Percentiles rank a stretch among this genome's conserved stretches.
Conservation (phyloP, 2,797 vertebrate species). For the Coregonus sp. region DNA sequence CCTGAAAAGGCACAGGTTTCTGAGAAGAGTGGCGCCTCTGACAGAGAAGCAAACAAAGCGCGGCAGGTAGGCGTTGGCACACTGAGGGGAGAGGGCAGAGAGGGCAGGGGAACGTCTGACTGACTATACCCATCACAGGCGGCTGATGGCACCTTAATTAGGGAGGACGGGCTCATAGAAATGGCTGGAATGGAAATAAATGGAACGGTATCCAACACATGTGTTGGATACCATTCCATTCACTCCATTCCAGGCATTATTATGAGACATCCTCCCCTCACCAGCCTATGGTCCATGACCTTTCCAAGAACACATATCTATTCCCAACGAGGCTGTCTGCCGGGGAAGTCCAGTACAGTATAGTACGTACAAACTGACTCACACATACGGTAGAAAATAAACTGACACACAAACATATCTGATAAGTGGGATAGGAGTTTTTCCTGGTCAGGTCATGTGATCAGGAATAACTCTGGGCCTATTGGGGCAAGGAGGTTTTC, state of each 20-base stretch:
- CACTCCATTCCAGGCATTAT: too few species aligned
- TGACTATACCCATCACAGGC: background rate
- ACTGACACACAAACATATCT: too few species aligned
- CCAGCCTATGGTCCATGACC: background rate
- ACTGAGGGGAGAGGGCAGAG: background rate
- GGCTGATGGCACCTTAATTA: too few species aligned
- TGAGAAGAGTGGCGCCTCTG: background rate
- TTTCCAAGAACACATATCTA: background rate
- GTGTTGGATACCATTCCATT: too few species aligned
- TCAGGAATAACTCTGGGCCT: too few species aligned
- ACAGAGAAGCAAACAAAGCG: background rate
- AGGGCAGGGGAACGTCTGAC: background rate
- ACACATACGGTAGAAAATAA: background rate
- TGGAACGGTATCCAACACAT: too few species aligned
- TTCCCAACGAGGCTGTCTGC: background rate
- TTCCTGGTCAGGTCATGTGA: too few species aligned
- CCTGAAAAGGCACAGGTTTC: constrained; percentile 8
- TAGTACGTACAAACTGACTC: background rate
- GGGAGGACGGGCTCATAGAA: too few species aligned
- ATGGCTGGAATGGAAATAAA: too few species aligned
- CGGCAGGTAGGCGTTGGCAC: background rate
- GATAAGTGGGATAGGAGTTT: too few species aligned
- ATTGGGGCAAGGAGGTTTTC: too few species aligned
- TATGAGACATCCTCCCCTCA: too few species aligned
- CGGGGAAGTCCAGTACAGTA: background rate